Evolutionary conservation across 2,888 invertebrate species (phyloP), one percentile per base, ranked within the genome.

Genomic region (Ramazzottius varieornatus): DNA sequence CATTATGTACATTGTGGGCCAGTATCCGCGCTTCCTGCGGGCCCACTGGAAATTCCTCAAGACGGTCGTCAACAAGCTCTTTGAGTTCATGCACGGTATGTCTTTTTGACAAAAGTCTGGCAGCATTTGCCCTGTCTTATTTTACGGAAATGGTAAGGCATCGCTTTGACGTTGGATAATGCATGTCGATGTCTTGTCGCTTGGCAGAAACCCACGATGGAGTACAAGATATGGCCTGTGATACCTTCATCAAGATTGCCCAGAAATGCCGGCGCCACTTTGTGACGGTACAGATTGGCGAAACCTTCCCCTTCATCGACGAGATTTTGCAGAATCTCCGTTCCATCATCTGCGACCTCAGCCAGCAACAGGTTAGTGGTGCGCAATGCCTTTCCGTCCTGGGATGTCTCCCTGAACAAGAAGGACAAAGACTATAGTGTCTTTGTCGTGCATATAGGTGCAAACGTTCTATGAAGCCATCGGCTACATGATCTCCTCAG

Each of bases 21-120:
- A 99, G 77, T 99, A 99, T 79, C 98, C 98, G 63, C 72, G 96
- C 67, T 99, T 99, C 79, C 80, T 99, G 68, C 82, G 93, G 71
- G 94, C 93, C n/a, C 98, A 99, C 78, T 99, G 98, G 98, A 91
- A 93, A 76, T 99, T 99, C 78, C 82, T 99, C 69, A 99, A 98
- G 81, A 99, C 98, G 65, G 98, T 99, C 73, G 94, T 98, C 67
- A 98, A 96, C 80, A 98, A 98, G 80, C 82, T 99, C 66, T 99
- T 99, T 80, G 98, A 99, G 80, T 99, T 99, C 77, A 99, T 99
- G 98, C 98, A 98, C 76, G 83, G 78, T 78, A 24, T n/a, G n/a
- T n/a, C n/a, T n/a, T n/a, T n/a, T n/a, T n/a, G n/a, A n/a, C n/a
- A n/a, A n/a, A n/a, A n/a, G n/a, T n/a, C n/a, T n/a, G n/a, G n/a